phyloP scores from a whole-genome alignment of 2,113 vertebrate genomes.

The Australoheros scitulus region DNA sequence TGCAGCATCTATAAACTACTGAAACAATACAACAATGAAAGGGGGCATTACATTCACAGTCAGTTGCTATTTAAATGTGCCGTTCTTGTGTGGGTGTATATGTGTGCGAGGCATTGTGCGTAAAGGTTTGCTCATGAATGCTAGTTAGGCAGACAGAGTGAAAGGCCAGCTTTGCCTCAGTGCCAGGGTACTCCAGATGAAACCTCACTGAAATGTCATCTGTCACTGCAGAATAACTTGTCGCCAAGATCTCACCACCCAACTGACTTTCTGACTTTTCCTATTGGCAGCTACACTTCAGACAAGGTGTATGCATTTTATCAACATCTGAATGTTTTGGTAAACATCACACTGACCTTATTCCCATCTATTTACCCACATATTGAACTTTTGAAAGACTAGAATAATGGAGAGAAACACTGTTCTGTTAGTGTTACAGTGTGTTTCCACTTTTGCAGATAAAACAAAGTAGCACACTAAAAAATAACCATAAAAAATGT shows the following conservation, averaged over 20 bases:
- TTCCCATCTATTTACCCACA: neutral
- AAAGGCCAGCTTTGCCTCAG: conserved; percentile 73
- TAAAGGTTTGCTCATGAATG: conserved; percentile 55
- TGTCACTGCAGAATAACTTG: conserved; percentile 72
- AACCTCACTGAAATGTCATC: conserved; percentile 76
- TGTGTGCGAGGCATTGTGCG: conserved; percentile 24
- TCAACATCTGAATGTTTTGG: conserved; percentile 29
- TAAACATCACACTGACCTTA: conserved; percentile 3
- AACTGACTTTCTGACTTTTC: conserved; percentile 71
- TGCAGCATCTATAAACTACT: neutral
- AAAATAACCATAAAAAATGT: neutral
- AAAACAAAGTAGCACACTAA: too few species aligned
- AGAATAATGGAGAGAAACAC: neutral
- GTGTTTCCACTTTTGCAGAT: neutral
- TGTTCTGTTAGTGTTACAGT: too few species aligned
- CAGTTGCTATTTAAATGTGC: conserved; percentile 59
- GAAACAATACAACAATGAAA: conserved; percentile 14
- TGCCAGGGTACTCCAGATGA: conserved; percentile 58
- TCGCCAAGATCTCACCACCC: conserved; percentile 60
- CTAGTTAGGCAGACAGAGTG: conserved; percentile 62
- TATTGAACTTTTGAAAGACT: neutral
- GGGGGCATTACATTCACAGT: neutral
- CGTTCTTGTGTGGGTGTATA: conserved; percentile 12
- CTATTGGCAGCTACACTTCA: conserved; percentile 43
- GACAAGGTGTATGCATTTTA: conserved; percentile 16